Evolutionary conservation across 2,888 invertebrate genomes (phyloP).

Genomic region (Euproctis similis): DNA sequence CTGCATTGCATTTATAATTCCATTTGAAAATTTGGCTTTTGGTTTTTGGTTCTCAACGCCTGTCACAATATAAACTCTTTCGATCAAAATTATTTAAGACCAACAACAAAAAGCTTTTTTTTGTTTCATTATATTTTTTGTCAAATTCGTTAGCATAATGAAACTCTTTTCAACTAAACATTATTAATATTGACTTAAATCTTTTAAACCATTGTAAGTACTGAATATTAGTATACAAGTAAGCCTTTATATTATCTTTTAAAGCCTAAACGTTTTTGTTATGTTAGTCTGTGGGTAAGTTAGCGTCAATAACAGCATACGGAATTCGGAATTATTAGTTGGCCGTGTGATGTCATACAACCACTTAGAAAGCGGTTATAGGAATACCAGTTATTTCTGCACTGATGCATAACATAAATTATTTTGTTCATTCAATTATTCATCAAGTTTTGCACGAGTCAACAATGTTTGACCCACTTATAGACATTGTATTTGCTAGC

Average conservation of each 20-base stretch:
- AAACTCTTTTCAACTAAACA: no score
- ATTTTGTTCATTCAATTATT: constrained; percentile 19
- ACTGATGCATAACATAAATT: constrained; percentile 14
- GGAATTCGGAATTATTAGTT: no score
- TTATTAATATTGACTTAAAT: no score
- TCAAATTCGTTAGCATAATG: no score
- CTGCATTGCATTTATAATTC: no score
- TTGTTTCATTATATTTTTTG: no score
- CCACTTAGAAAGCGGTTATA: constrained; percentile 21
- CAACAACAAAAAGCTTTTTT: no score
- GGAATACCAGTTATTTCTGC: constrained; percentile 20
- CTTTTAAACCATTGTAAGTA: no score
- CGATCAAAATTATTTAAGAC: constrained; percentile 1
- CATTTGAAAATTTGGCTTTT: no score
- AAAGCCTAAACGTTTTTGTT: constrained; percentile 1
- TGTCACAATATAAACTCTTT: no score
- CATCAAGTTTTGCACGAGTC: constrained; percentile 15
- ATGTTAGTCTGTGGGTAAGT: constrained; percentile 2
- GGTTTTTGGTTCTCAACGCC: no score
- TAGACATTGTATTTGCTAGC: no score
- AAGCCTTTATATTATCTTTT: constrained; percentile 1
- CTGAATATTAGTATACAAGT: neutral
- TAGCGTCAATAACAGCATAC: constrained; percentile 7
- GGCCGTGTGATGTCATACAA: constrained; percentile 16
- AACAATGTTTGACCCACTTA: constrained; percentile 11